phyloP scores from a whole-genome alignment of 2,888 invertebrate genomes.

The Tipula unca region DNA sequence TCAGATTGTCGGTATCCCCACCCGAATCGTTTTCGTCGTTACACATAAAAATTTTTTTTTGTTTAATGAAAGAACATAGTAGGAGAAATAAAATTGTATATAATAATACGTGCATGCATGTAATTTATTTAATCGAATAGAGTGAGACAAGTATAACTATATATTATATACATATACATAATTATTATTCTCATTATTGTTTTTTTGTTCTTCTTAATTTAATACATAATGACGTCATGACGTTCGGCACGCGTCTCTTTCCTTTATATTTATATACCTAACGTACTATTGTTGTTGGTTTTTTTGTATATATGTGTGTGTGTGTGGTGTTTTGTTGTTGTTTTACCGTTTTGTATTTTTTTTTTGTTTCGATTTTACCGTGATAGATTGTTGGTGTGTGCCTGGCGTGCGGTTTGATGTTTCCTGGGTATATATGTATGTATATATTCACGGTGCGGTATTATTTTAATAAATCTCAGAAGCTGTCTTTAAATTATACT shows the following conservation, averaged over 20 bases:
- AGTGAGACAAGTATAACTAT: not conserved
- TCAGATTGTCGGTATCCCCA: not conserved
- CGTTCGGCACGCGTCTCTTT: slow-evolving; percentile 17
- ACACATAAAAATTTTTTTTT: not conserved
- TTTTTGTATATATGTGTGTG: not conserved
- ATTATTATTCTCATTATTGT: not conserved
- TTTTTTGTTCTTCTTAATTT: not conserved
- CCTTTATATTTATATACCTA: not conserved
- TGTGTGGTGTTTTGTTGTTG: not conserved
- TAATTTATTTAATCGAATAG: too few species aligned
- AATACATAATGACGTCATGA: slow-evolving; percentile 18
- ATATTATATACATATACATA: too few species aligned
- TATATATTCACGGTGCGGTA: not conserved
- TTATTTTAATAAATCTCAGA: not conserved
- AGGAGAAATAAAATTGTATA: not conserved
- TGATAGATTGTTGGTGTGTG: slow-evolving; percentile 2
- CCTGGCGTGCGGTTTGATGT: not conserved
- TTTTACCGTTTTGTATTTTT: slow-evolving; percentile 15
- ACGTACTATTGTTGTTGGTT: not conserved
- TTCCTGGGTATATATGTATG: not conserved
- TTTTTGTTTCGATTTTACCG: not conserved
- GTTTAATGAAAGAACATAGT: slow-evolving; percentile 1
- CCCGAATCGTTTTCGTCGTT: not conserved
- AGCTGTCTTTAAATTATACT: not conserved
- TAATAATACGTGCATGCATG: not conserved